Evolutionary conservation across 2,888 invertebrate genomes (phyloP).

Genomic region (Drosophila neonasuta): DNA sequence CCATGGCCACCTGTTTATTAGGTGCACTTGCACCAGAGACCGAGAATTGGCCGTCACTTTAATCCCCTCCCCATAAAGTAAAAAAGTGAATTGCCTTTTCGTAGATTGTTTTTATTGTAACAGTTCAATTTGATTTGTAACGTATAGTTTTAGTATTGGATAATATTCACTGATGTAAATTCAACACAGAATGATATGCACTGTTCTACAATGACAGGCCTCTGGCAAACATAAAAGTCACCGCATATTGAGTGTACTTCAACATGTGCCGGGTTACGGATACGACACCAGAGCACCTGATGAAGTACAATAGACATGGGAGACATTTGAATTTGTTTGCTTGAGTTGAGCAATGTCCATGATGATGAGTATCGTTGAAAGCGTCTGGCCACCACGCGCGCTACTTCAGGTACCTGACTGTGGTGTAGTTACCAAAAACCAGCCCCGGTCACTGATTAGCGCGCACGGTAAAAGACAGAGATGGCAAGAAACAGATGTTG

Average conservation of each 20-base stretch:
- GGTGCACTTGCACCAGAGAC: neutral
- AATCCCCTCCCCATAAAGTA: neutral
- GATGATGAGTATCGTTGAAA: constrained; percentile 21
- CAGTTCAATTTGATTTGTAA: neutral
- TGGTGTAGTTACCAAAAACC: constrained; percentile 82
- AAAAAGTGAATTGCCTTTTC: neutral
- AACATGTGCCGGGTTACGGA: constrained; percentile 96
- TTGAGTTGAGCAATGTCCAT: neutral
- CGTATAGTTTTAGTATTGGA: neutral
- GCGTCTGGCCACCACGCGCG: constrained; percentile 89
- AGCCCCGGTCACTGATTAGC: constrained; percentile 96
- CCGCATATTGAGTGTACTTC: constrained; percentile 98
- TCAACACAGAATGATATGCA: too few relatives aligned
- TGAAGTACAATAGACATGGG: constrained; percentile 99
- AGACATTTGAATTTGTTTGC: constrained; percentile 83
- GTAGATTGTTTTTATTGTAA: neutral
- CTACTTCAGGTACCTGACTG: constrained; percentile 99
- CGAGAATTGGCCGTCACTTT: neutral
- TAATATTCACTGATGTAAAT: neutral
- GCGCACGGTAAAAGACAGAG: constrained; percentile 85
- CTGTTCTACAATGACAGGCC: neutral
- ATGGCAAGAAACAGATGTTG: constrained; percentile 50
- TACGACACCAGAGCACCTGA: constrained; percentile 97
- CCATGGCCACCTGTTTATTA: neutral
- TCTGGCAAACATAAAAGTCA: constrained; percentile 66